Percentiles rank a stretch among this genome's conserved stretches.
phyloP scores from a whole-genome alignment of 2,888 invertebrate genomes.

The Steinernema scapterisci region DNA sequence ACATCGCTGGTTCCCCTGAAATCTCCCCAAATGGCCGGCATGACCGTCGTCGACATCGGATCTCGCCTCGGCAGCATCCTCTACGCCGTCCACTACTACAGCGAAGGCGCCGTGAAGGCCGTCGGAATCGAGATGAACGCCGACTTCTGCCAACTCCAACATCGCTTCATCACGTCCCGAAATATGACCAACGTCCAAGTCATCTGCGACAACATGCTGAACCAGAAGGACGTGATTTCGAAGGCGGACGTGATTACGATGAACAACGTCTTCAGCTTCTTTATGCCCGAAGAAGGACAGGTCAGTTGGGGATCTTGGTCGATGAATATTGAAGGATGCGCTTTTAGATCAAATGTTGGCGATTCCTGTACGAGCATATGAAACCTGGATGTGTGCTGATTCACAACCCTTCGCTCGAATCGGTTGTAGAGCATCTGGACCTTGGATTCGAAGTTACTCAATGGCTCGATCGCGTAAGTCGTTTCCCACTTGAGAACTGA shows the following conservation, averaged over 20 bases:
- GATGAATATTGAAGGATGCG: too few species aligned
- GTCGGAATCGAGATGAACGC: slow-evolving; percentile 77
- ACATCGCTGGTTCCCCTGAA: slow-evolving; percentile 73
- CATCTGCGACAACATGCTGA: slow-evolving; percentile 73
- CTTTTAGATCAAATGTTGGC: slow-evolving; percentile 49
- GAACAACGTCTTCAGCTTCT: slow-evolving; percentile 78
- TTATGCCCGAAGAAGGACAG: slow-evolving; percentile 74
- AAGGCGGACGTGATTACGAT: slow-evolving; percentile 74
- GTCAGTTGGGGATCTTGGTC: slow-evolving; percentile 48
- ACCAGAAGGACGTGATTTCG: slow-evolving; percentile 71
- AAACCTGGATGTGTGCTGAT: slow-evolving; percentile 46
- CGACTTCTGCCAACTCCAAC: slow-evolving; percentile 75
- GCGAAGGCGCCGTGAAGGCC: slow-evolving; percentile 69
- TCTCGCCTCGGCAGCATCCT: slow-evolving; percentile 77
- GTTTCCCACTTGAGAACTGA: neutral
- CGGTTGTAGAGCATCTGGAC: slow-evolving; percentile 48
- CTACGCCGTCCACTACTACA: slow-evolving; percentile 70
- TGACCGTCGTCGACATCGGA: slow-evolving; percentile 76
- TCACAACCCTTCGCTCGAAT: slow-evolving; percentile 54
- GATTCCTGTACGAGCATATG: slow-evolving; percentile 43
- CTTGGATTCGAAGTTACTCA: slow-evolving; percentile 50
- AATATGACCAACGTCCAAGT: slow-evolving; percentile 67
- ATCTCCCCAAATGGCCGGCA: slow-evolving; percentile 71
- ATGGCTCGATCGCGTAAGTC: slow-evolving; percentile 53
- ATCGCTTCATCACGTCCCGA: slow-evolving; percentile 73